Evolutionary conservation across 2,888 invertebrate genomes (phyloP).

Genomic region (Ophioninae sp.): DNA sequence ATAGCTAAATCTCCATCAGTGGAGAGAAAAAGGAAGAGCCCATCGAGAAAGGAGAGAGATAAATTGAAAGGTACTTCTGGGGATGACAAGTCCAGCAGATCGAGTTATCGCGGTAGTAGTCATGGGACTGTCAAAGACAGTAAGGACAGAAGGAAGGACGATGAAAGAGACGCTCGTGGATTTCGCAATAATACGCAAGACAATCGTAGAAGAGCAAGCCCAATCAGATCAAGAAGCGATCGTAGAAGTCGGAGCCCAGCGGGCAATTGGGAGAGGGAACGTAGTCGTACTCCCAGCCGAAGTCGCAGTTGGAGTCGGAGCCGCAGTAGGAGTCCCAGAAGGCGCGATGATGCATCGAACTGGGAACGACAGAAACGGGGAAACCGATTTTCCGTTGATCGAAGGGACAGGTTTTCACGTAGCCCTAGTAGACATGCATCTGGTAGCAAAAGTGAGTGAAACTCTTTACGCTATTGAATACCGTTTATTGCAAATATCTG

Average conservation of each 20-base stretch:
- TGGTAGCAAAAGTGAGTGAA: slow-evolving; percentile 33
- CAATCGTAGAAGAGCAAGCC: slow-evolving; percentile 68
- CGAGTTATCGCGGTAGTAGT: slow-evolving; percentile 60
- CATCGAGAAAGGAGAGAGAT: slow-evolving; percentile 69
- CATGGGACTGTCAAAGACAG: slow-evolving; percentile 65
- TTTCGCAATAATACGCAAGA: slow-evolving; percentile 65
- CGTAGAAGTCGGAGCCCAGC: slow-evolving; percentile 71
- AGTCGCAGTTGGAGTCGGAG: slow-evolving; percentile 76
- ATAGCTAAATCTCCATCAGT: slow-evolving; percentile 66
- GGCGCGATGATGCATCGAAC: slow-evolving; percentile 67
- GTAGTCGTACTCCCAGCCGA: slow-evolving; percentile 72
- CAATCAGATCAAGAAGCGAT: slow-evolving; percentile 58
- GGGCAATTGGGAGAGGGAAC: slow-evolving; percentile 71
- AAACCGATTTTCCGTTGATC: slow-evolving; percentile 67
- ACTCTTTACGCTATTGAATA: slow-evolving; percentile 1
- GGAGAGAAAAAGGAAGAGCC: slow-evolving; percentile 71
- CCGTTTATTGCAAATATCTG: background rate
- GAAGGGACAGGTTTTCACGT: slow-evolving; percentile 72
- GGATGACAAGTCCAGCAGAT: slow-evolving; percentile 64
- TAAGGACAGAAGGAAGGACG: slow-evolving; percentile 66
- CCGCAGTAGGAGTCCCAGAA: slow-evolving; percentile 75
- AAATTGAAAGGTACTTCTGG: slow-evolving; percentile 59
- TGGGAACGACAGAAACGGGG: slow-evolving; percentile 59
- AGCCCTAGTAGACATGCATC: slow-evolving; percentile 69
- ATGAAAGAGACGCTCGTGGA: slow-evolving; percentile 61